A percentile compares a stretch with the other conserved stretches of the same genome.
Conservation (phyloP, 2,113 vertebrate genomes). For the Camelus dromedarius region DNA sequence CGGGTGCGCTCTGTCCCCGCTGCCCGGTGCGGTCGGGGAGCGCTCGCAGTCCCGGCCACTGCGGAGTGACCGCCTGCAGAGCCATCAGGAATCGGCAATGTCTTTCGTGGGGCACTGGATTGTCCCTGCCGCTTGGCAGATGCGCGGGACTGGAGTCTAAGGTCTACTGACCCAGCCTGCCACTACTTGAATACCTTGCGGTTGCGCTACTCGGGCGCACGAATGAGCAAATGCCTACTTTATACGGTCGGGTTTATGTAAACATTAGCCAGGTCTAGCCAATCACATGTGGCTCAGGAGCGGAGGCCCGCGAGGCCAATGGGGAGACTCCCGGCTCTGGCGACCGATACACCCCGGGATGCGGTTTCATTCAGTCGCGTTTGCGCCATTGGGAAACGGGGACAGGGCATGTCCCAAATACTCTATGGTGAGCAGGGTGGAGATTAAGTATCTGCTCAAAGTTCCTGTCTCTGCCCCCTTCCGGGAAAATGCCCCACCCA, state of each 20-base stretch:
- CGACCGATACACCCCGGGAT: not conserved
- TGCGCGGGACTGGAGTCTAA: rapidly evolving
- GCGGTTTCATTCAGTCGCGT: not conserved
- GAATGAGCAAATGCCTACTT: not conserved
- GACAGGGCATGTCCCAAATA: not conserved
- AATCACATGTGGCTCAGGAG: not conserved
- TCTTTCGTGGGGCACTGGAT: not conserved
- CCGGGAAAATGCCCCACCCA: no score
- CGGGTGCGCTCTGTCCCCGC: rapidly evolving
- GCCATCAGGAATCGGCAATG: not conserved
- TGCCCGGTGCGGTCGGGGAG: not conserved
- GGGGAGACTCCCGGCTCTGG: not conserved
- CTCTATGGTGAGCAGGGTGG: no score
- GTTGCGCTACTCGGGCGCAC: rapidly evolving
- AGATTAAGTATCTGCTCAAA: not conserved
- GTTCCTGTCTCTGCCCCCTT: not conserved
- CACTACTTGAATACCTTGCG: not conserved
- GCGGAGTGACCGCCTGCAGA: not conserved
- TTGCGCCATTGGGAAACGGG: not conserved
- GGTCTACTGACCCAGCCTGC: not conserved
- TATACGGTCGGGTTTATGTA: not conserved
- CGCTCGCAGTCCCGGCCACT: rapidly evolving
- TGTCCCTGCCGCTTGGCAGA: rapidly evolving
- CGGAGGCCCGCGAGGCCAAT: no score
- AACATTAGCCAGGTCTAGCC: not conserved